Percentiles rank a stretch among this genome's conserved stretches.
These are phyloP conservation scores for Eospalax fontanierii DNA, from an alignment of 2,797 vertebrate species.

Conservation along the genomic window DNA sequence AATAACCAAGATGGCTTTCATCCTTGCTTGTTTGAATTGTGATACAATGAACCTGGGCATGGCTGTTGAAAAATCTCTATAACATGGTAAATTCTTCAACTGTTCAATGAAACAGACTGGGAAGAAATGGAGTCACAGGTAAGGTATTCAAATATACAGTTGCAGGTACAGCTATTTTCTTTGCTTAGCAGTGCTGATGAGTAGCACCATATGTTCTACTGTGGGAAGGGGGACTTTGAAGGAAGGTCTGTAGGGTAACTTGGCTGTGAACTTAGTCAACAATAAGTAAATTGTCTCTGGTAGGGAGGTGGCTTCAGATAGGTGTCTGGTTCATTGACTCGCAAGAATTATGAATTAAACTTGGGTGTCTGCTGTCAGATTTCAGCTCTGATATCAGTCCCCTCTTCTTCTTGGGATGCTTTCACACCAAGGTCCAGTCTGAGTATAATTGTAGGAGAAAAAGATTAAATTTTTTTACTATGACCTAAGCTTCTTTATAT, in stretches of 20 bases:
- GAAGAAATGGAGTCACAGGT: too few relatives aligned
- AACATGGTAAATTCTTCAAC: background rate
- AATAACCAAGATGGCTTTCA: background rate
- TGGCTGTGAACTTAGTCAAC: background rate
- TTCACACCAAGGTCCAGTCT: background rate
- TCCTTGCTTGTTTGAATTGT: background rate
- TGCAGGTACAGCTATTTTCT: fast-evolving
- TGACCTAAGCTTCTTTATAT: background rate
- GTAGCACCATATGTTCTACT: too few relatives aligned
- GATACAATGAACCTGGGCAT: too few relatives aligned
- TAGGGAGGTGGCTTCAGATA: background rate
- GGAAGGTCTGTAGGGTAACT: background rate
- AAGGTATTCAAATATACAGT: fast-evolving
- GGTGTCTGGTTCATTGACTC: background rate
- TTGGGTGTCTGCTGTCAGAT: background rate
- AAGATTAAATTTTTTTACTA: background rate
- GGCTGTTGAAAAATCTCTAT: background rate
- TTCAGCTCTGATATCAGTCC: background rate
- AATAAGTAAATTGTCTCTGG: background rate
- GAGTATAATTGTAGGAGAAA: background rate
- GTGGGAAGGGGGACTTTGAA: background rate
- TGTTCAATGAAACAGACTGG: background rate
- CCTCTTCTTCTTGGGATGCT: background rate
- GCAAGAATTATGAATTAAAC: background rate
- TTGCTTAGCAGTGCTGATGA: background rate